Evolutionary conservation across 2,888 invertebrate species (phyloP).

Genomic region (Bugulina stolonifera): DNA sequence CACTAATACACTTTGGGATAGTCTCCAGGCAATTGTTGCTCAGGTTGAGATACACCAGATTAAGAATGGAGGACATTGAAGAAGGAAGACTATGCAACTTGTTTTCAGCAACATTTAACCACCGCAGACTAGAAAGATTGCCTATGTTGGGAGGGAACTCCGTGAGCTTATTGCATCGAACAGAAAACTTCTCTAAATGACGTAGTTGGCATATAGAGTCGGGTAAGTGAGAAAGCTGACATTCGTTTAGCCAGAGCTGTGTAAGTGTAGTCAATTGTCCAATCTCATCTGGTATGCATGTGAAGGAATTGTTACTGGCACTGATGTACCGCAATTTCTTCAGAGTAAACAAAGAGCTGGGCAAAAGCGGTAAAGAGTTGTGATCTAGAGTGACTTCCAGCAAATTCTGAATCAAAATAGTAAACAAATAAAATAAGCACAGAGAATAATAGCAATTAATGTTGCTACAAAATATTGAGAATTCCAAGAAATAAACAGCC

Average conservation of each 20-base stretch:
- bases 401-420: constrained; percentile 31
- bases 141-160: constrained; percentile 39
- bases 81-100: constrained; percentile 37
- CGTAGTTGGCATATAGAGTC: constrained; percentile 38
- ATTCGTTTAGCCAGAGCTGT: constrained; percentile 44
- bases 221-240: constrained; percentile 40
- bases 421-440: not conserved
- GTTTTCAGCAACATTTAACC: constrained; percentile 48
- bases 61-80: constrained; percentile 34
- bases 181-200: constrained; percentile 39
- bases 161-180: constrained; percentile 37
- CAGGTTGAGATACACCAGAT: constrained; percentile 41
- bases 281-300: constrained; percentile 40
- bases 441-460: too few species aligned
- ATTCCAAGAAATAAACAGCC: not conserved
- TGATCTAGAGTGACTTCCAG: constrained; percentile 46
- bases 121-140: constrained; percentile 36
- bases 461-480: not conserved
- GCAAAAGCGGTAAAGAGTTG: constrained; percentile 48
- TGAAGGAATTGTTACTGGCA: constrained; percentile 39
- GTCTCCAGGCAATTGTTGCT: constrained; percentile 39
- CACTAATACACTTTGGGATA: constrained; percentile 39
- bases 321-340: constrained; percentile 35
- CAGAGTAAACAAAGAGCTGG: constrained; percentile 38
- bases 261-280: constrained; percentile 38